Evolutionary conservation across 2,797 vertebrate genomes (phyloP).

Genomic region (Hipposideros larvatus): DNA sequence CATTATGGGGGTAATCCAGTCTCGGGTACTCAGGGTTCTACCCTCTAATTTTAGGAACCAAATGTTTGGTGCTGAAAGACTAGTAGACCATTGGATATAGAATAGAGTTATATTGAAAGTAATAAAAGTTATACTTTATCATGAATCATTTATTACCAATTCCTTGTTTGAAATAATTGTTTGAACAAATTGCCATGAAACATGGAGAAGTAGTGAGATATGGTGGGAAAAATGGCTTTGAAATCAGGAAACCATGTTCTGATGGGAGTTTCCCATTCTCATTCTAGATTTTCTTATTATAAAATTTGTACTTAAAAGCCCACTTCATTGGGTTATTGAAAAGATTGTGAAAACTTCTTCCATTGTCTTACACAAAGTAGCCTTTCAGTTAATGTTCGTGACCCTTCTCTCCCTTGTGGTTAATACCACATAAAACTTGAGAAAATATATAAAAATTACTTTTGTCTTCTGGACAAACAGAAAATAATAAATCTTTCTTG

Average conservation of each 20-base stretch:
- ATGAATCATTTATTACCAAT: not conserved
- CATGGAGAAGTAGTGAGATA: not conserved
- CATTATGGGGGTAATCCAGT: not conserved
- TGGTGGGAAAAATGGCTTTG: not conserved
- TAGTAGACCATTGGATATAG: not conserved
- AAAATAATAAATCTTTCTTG: conserved; percentile 18
- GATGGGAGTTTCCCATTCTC: not conserved
- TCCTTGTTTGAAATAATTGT: not conserved
- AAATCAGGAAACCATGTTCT: not conserved
- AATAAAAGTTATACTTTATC: not conserved
- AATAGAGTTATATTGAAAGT: not conserved
- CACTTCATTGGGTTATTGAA: not conserved
- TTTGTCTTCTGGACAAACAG: not conserved
- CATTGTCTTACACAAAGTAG: not conserved
- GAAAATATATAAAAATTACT: not conserved
- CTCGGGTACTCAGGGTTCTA: not conserved
- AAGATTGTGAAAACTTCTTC: too few relatives aligned
- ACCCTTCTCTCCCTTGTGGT: not conserved
- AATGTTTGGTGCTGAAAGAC: not conserved
- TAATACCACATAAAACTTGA: not conserved
- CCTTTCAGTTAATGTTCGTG: not conserved
- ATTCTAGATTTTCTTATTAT: not conserved
- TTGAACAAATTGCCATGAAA: not conserved
- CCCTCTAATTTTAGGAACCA: not conserved
- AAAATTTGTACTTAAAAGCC: not conserved